Base-by-base conservation (phyloP, 2,888 invertebrate species). In the Trissolcus brochymenae region DNA sequence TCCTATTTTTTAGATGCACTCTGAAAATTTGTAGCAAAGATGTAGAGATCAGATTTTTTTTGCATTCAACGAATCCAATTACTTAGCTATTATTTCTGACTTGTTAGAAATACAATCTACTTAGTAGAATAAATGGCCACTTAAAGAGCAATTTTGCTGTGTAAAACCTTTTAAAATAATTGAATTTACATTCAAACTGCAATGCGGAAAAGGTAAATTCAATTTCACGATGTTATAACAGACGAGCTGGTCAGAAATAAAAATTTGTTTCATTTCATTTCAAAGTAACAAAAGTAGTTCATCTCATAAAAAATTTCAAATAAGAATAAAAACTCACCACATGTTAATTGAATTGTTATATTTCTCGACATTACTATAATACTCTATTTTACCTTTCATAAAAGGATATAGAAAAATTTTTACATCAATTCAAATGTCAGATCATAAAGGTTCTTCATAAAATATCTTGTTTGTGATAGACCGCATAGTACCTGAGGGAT, bases 401-500 rank as follows among this genome's bases (percentile, higher is more conserved):
- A 21, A 21, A 21, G 4, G 21, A 1, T 21, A 21, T 21, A 21
- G 21, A 21, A 21, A 21, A 21, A 4, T 21, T 21, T 21, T 21
- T 21, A 21, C 21, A 21, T 21, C 2, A 4, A 21, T 21, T 4
- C 2, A 21, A 21, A 21, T 21, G 25, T 25, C 25, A 25, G 25
- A 25, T 25, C 25, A 25, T 25, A 4, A 25, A 25, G 25, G 25
- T 25, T 25, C 4, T 25, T 25, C 25, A 35, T 35, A 35, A 35
- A 35, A 35, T 35, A 35, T 35, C n/a, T n/a, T n/a, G 59, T 81
- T 81, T 54, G 70, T 55, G 59, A 61, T 50, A 68, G 49, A 56
- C 51, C 14, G 59, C 43, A 53, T 68, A 66, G 54, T 46, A 74
- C 75, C 75, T 64, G 25, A 62, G 71, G 68, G 81, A 79, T 81